Evolutionary conservation across 2,113 vertebrate species (phyloP), one percentile per base, ranked within the genome.

Genomic region (Hepsetus odoe): DNA sequence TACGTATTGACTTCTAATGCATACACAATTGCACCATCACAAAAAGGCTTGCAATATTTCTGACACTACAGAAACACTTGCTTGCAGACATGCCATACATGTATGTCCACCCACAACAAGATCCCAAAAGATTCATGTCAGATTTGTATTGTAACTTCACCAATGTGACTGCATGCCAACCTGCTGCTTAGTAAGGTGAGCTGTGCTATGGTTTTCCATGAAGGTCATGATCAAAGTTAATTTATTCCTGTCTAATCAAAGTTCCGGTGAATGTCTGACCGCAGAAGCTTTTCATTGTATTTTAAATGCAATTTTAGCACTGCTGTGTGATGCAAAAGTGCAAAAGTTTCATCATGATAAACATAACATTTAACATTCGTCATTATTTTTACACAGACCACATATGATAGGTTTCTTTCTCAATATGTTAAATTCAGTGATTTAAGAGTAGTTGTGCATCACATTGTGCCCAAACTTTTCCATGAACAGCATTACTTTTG

Each of bases 1-100:
- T 89, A 84, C 80, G 74, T 82, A 86, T 86, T 62, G 66, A 61
- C 83, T 81, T 61, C 76, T 79, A 85, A 85, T 81, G 59, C 61
- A 83, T 42, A 75, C 79, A 56, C 71, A 72, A 49, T 80, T 38
- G 35, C 74, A 82, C 65, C 77, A 78, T 40, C 68, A 49, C 65
- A 80, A 51, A 72, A 62, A 79, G 20, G 59, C 53, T 11, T 16
- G 44, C 64, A 64, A 74, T 76, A 51, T 71, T 62, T 77, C 56
- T 77, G 59, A 80, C 62, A 35, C 32, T 44, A 32, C 58, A 72
- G 18, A 64, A 64, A 38, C 32, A 55, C 62, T 42, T 83, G 51
- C 64, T 76, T 77, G 32, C 61, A 72, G 70, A 51, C 30, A 59
- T 59, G 28, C 74, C 28, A 44, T 8, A 53, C 14, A 56, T 80